phyloP scores from a whole-genome alignment of 1,140 invertebrate species.

The Monomorium pharaonis region DNA sequence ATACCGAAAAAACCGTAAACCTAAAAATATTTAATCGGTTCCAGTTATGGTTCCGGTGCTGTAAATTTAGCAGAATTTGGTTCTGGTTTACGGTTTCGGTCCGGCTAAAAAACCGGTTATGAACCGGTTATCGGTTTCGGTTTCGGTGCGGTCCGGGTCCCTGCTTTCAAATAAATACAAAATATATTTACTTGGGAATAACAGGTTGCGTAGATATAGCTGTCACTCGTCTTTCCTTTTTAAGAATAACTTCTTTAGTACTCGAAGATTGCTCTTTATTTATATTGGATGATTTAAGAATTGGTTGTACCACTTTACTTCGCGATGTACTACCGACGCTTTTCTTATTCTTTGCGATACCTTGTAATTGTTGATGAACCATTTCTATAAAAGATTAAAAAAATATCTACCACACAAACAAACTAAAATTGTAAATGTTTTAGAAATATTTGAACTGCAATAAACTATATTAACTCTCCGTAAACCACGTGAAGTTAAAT shows the following conservation, averaged over 20 bases:
- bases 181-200: conserved; percentile 75
- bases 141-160: too few species aligned
- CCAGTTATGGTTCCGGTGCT: too few species aligned
- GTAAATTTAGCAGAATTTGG: too few species aligned
- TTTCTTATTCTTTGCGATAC: conserved; percentile 86
- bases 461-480: too few species aligned
- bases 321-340: conserved; percentile 81
- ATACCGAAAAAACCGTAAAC: too few species aligned
- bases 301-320: conserved; percentile 78
- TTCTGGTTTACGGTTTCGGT: too few species aligned
- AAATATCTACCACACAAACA: background rate
- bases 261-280: conserved; percentile 83
- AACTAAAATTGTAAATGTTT: background rate
- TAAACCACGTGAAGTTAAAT: too few species aligned
- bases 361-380: conserved; percentile 88
- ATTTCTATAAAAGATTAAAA: conserved; percentile 77
- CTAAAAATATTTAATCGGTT: too few species aligned
- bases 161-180: background rate
- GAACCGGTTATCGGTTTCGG: too few species aligned
- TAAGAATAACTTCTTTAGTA: conserved; percentile 79
- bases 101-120: too few species aligned
- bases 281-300: conserved; percentile 73
- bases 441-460: background rate
- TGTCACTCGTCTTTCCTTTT: conserved; percentile 81
- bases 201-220: conserved; percentile 73